Evolutionary conservation across 37 sponge, comb jelly and placozoan genomes (phyloP), one percentile per base, ranked within the genome.

Genomic region (Chondrosia reniformis): DNA sequence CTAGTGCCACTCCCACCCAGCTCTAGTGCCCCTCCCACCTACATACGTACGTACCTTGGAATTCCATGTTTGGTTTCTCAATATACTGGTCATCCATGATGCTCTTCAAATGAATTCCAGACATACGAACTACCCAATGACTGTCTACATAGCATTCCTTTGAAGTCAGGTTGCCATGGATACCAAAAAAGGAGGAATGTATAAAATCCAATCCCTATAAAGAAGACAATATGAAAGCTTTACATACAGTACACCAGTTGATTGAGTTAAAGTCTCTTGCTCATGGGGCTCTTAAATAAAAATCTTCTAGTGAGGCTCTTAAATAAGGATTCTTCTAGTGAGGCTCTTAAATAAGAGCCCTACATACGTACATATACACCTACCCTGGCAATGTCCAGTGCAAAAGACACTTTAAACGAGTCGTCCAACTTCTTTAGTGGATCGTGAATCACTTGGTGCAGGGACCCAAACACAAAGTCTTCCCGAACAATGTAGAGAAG

Each of bases 1-100:
- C n/a, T n/a, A n/a, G n/a, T n/a, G n/a, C n/a, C 74, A 72, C 74
- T 15, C 74, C 13, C 74, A 33, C 74, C 13, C 74, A 72, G 41
- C 25, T 42, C 25, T 21, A 72, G 41, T 37, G 41, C 25, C 74
- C 25, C 74, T 37, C 43, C 25, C 40, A 72, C 74, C 25, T 17
- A 72, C 74, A 72, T 42, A 72, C 43, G 34, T 42, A 72, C 74
- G 34, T 15, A 49, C 66, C 66, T 64, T 32, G 31, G n/a, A n/a
- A n/a, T 10, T 28, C 66, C 28, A 4, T 64, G 33, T n/a, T n/a
- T 32, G 28, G 34, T 36, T 3, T 32, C 19, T 33, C 19, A 36
- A 2, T 21, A 36, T 64, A 64, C 66, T 64, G 66, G 31, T 64
- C 56, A 57, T 58, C 33, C 33, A 36, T 46, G 28, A 44, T 24